phyloP scores from a whole-genome alignment of 1,140 invertebrate genomes.

The Lordiphosa collinella region DNA sequence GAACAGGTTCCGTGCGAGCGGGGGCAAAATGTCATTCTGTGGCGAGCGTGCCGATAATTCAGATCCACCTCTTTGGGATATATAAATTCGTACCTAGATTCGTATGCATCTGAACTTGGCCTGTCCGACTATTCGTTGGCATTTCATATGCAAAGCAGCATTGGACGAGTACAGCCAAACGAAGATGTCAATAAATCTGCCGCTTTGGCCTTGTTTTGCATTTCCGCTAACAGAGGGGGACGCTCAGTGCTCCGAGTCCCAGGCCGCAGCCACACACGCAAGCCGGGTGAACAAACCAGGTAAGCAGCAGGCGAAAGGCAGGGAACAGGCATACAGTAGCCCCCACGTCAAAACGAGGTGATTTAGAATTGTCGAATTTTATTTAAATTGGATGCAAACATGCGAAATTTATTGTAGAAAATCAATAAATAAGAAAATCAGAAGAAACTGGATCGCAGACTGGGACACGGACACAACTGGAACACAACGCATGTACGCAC shows the following conservation, averaged over 20 bases:
- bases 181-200: conserved; percentile 77
- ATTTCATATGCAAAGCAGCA: conserved; percentile 73
- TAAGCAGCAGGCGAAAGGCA: conserved; percentile 15
- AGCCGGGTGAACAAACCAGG: conserved; percentile 21
- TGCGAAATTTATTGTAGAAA: conserved; percentile 79
- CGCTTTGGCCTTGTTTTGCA: conserved; percentile 75
- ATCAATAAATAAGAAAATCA: conserved; percentile 79
- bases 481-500: conserved; percentile 35
- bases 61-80: conserved; percentile 37
- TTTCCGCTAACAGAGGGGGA: conserved; percentile 69
- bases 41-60: conserved; percentile 64
- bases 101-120: conserved; percentile 22
- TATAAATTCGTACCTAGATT: conserved; percentile 34
- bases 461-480: conserved; percentile 10
- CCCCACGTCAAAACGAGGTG: conserved; percentile 79
- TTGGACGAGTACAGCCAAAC: conserved; percentile 24
- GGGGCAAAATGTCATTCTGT: conserved; percentile 19
- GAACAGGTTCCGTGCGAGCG: conserved; percentile 15
- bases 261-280: conserved; percentile 42
- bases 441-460: conserved; percentile 62
- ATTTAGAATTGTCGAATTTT: conserved; percentile 80
- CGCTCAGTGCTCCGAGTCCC: too few species aligned
- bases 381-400: conserved; percentile 80
- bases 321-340: conserved; percentile 52
- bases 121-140: conserved; percentile 15